phyloP scores from a whole-genome alignment of 2,113 vertebrate species.

The Perca fluviatilis region DNA sequence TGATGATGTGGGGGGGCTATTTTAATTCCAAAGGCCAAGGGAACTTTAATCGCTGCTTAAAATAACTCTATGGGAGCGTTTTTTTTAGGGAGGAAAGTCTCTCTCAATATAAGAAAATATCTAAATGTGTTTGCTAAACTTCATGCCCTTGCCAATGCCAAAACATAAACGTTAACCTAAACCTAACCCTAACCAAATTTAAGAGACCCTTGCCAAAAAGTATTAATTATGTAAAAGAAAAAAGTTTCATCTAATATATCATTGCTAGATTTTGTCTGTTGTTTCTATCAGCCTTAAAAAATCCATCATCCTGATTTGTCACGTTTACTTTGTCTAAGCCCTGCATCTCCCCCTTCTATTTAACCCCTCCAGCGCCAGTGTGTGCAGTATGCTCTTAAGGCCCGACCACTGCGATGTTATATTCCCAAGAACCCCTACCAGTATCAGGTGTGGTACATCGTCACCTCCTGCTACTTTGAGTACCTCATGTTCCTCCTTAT shows the following conservation, averaged over 20 bases:
- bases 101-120: no score
- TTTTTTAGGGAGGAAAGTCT: no score
- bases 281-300: neutral
- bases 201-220: neutral
- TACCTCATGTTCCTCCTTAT: constrained; percentile 98
- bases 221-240: neutral
- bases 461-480: constrained; percentile 96
- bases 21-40: no score
- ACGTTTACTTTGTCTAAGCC: neutral
- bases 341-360: neutral
- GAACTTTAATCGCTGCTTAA: no score
- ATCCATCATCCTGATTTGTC: neutral
- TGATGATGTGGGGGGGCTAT: no score
- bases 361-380: constrained; percentile 90
- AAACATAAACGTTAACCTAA: no score
- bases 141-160: no score
- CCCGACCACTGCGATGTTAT: constrained; percentile 91
- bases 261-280: neutral
- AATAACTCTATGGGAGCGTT: no score
- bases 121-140: no score
- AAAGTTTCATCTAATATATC: neutral
- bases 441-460: constrained; percentile 95
- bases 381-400: constrained; percentile 95
- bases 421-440: constrained; percentile 95
- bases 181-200: neutral